Percentiles rank a stretch among this genome's conserved stretches.
Evolutionary conservation across 2,113 vertebrate species (phyloP).

Genomic region (Bufo bufo): DNA sequence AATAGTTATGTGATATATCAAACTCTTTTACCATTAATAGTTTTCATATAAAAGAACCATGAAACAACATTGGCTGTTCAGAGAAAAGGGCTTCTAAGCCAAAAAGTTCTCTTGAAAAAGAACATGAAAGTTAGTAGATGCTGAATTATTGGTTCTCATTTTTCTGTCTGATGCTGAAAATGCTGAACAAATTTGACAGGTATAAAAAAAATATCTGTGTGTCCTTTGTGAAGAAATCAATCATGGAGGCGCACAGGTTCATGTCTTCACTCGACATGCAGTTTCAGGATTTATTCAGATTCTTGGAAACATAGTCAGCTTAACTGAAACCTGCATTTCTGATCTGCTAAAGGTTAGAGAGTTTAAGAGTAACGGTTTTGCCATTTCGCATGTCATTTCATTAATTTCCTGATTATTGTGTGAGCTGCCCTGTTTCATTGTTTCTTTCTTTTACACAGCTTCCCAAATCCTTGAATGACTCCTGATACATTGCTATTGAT

Average conservation of each 20-base stretch:
- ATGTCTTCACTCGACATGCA: conserved; percentile 18
- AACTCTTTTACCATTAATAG: neutral
- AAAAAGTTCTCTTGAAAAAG: conserved; percentile 2
- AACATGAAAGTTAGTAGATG: neutral
- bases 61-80: neutral
- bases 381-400: conserved; percentile 45
- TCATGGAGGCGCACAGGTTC: neutral
- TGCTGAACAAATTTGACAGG: conserved; percentile 14
- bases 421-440: neutral
- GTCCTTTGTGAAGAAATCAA: conserved; percentile 47
- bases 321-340: conserved; percentile 7
- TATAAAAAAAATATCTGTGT: conserved; percentile 40
- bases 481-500: conserved; percentile 24
- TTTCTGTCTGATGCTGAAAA: conserved; percentile 10
- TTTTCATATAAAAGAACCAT: neutral
- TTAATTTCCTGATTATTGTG: neutral
- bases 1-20: neutral
- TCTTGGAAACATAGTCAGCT: conserved; percentile 42
- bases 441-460: neutral
- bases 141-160: conserved; percentile 21
- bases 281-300: conserved; percentile 50
- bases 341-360: conserved; percentile 43
- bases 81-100: neutral
- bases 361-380: conserved; percentile 46
- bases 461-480: conserved; percentile 6